Evolutionary conservation across 2,888 invertebrate genomes (phyloP).

Genomic region (Therioaphis trifolii): DNA sequence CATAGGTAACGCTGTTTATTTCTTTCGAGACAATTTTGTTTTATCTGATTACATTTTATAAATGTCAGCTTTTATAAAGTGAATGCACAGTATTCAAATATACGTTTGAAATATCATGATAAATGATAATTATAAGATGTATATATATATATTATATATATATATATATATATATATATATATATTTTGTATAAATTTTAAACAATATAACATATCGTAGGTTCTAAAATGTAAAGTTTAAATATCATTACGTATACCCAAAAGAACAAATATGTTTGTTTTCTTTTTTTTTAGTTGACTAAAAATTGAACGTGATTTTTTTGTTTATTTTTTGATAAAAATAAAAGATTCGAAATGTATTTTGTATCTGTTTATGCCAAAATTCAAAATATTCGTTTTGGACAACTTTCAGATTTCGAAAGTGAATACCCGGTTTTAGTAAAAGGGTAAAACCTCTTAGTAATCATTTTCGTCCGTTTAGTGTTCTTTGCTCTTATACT

Average conservation of each 20-base stretch:
- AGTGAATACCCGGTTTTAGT: not conserved
- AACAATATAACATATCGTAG: too few species aligned
- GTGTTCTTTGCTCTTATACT: not conserved
- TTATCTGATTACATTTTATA: not conserved
- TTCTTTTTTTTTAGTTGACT: too few species aligned
- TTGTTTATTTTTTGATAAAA: not conserved
- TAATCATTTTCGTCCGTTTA: not conserved
- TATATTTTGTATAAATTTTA: too few species aligned
- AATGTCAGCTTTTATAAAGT: not conserved
- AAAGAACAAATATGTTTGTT: not conserved
- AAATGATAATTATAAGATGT: too few species aligned
- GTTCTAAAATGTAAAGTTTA: too few species aligned
- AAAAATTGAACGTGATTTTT: too few species aligned
- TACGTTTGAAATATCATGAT: too few species aligned
- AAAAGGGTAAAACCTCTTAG: not conserved
- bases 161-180: too few species aligned
- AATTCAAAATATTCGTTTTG: slow-evolving; percentile 3
- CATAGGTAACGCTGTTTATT: not conserved
- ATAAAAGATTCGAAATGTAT: not conserved
- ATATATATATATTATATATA: too few species aligned
- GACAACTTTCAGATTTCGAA: not conserved
- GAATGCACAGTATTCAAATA: not conserved
- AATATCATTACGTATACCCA: not conserved
- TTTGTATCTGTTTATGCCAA: not conserved
- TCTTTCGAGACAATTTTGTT: not conserved